Base-by-base conservation (phyloP, 2,888 invertebrate genomes). In the Kuschelorhynchus macadamiae region DNA sequence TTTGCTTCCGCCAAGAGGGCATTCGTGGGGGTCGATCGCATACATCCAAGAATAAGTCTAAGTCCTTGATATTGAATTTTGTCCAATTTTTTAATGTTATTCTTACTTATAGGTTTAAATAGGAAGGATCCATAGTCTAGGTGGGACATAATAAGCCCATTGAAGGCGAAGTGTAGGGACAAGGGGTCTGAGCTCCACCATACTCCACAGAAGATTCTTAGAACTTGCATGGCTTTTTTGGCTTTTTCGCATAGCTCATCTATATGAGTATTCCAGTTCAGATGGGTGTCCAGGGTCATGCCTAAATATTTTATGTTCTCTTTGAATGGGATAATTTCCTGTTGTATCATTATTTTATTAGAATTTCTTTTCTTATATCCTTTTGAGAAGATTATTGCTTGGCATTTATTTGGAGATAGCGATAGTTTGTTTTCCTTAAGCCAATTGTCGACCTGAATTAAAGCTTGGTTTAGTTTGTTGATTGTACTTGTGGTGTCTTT, bases 221-320 rank as follows among this genome's bases (percentile, higher is more conserved):
- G 52, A 7, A n/a, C n/a, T n/a, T n/a, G n/a, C n/a, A n/a, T n/a
- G n/a, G 53, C 67, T 55, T 63, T 52, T 1, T 14, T n/a, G 4
- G 64, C 70, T 62, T 64, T 70, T 3, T 4, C 17, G 4, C 9
- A 30, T 1, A 36, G 18, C 7, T 25, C 30, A 4, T 67, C 30
- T 47, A 69, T 70, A n/a, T n/a, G n/a, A n/a, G n/a, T n/a, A n/a
- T n/a, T n/a, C n/a, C n/a, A n/a, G n/a, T n/a, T n/a, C n/a, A n/a
- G n/a, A 21, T 67, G 57, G 3, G 11, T 21, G 11, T 36, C 39
- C 67, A 61, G 30, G 9, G 11, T 57, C 0, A 68, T 21, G 7
- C 64, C 71, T n/a, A 72, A 44, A 20, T 67, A 72, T 62, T 72
- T 70, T 0, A 53, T n/a, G 1, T 62, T 21, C 1, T 47, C 50